Evolutionary conservation across 2,888 invertebrate species (phyloP).

Genomic region (Eudasyphora cyanicolor): DNA sequence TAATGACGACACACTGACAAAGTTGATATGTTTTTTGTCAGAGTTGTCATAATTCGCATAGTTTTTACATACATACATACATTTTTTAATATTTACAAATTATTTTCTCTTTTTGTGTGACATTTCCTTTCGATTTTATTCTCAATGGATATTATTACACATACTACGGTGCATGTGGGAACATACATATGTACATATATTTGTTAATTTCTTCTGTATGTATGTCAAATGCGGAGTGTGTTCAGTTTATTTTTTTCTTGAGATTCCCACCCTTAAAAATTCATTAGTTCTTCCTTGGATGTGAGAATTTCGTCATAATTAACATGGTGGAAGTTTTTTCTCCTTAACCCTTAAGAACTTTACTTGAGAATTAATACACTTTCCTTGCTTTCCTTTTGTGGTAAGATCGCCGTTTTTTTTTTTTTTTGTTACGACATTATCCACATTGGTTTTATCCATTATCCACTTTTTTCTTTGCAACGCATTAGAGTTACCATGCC

Average conservation of each 20-base stretch:
- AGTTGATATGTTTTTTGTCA: neutral
- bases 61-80: neutral
- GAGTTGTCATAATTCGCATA: neutral
- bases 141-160: neutral
- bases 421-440: no score
- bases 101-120: neutral
- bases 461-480: no score
- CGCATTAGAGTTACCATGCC: no score
- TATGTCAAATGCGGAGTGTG: slow-evolving; percentile 20
- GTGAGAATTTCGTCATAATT: slow-evolving; percentile 1
- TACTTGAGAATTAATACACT: no score
- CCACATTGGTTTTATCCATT: no score
- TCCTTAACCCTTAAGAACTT: neutral
- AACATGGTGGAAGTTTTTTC: neutral
- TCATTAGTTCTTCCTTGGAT: slow-evolving; percentile 33
- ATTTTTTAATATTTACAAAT: neutral
- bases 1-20: no score
- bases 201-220: no score
- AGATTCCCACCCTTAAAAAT: slow-evolving; percentile 15
- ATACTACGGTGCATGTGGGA: neutral
- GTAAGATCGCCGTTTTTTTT: no score
- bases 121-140: slow-evolving; percentile 2
- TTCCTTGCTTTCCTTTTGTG: no score
- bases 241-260: neutral
- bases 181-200: neutral